phyloP scores from a whole-genome alignment of 2,797 vertebrate genomes.

The Anguilla obscura region DNA sequence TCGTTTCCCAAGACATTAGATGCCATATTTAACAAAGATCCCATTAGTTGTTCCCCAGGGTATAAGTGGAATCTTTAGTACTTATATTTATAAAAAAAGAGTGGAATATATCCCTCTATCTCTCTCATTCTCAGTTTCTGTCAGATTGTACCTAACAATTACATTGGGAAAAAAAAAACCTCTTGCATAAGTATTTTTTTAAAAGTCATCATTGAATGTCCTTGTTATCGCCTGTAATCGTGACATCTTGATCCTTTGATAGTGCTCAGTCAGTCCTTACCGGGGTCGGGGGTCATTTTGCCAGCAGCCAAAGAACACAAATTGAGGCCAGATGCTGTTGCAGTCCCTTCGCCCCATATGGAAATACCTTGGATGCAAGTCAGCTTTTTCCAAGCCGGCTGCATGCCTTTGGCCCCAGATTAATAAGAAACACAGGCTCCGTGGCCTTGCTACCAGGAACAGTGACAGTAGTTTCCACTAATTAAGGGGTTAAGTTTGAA shows the following conservation, averaged over 20 bases:
- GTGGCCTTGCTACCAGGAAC: background rate
- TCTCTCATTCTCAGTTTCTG: background rate
- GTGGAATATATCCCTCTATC: background rate
- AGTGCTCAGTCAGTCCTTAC: conserved; percentile 22
- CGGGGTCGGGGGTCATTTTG: conserved; percentile 22
- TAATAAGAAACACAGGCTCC: background rate
- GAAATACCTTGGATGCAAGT: conserved; percentile 36
- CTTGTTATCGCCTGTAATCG: conserved; percentile 25
- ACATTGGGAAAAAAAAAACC: background rate
- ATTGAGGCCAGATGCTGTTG: conserved; percentile 30
- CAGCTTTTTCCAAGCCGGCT: conserved; percentile 26
- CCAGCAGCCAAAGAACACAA: conserved; percentile 31
- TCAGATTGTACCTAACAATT: conserved; percentile 25
- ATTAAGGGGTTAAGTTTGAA: background rate
- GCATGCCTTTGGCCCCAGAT: conserved; percentile 25
- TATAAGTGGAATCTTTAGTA: background rate
- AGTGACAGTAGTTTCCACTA: background rate
- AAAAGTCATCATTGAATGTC: conserved; percentile 17
- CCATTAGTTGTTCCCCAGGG: conserved; percentile 12
- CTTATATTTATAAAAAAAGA: background rate
- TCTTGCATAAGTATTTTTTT: background rate
- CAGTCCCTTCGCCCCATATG: conserved; percentile 31
- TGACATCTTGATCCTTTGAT: conserved; percentile 33
- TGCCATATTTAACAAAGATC: conserved; percentile 21
- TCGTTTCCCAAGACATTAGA: background rate